Percentiles rank a stretch among this genome's conserved stretches.
phyloP scores from a whole-genome alignment of 2,888 invertebrate species.

The Leptopilina drosophilae region DNA sequence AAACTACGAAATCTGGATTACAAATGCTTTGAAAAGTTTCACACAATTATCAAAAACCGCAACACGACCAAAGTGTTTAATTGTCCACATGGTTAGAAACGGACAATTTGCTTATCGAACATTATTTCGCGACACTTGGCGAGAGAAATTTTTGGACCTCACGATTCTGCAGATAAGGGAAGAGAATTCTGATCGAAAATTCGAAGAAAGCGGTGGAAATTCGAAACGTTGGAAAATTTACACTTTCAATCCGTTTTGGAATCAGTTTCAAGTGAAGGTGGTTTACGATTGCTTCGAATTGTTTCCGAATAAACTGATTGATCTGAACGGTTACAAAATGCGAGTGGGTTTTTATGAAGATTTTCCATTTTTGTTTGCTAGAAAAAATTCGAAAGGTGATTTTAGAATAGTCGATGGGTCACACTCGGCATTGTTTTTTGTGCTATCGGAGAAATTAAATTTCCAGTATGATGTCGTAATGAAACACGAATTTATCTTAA shows the following conservation, averaged over 20 bases:
- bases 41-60: background rate
- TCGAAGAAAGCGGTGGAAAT: background rate
- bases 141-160: background rate
- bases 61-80: background rate
- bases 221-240: no score
- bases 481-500: background rate
- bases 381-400: background rate
- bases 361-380: background rate
- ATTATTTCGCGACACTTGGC: background rate
- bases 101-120: background rate
- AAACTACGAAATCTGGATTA: no score
- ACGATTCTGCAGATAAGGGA: background rate
- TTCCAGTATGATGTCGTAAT: background rate
- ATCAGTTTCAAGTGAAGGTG: background rate
- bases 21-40: background rate
- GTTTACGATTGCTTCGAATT: background rate
- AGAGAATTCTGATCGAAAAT: background rate
- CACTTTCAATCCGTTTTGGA: background rate
- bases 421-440: no score
- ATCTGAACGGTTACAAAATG: background rate
- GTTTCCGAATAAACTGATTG: background rate
- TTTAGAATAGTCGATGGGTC: background rate
- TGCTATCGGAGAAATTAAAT: background rate
- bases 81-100: background rate
- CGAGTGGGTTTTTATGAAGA: background rate